phyloP scores from a whole-genome alignment of 2,797 vertebrate genomes.

The Eospalax fontanierii region DNA sequence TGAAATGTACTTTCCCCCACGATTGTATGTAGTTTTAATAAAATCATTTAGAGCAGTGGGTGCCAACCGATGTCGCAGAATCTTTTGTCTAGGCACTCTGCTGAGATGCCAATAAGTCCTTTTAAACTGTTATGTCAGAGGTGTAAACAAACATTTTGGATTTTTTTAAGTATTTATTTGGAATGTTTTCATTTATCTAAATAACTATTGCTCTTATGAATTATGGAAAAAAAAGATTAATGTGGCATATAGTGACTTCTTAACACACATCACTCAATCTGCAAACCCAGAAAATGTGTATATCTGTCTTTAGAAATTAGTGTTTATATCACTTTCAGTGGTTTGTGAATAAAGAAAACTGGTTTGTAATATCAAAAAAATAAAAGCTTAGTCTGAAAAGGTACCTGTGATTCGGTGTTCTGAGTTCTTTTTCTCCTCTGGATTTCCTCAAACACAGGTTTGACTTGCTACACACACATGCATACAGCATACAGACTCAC shows the following conservation, averaged over 20 bases:
- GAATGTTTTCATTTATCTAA: slow-evolving; percentile 94
- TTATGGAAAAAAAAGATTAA: slow-evolving; percentile 90
- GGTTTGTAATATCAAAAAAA: slow-evolving; percentile 95
- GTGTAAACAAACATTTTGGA: slow-evolving; percentile 91
- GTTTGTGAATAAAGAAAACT: slow-evolving; percentile 94
- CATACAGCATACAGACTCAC: not conserved
- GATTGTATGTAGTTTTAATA: slow-evolving; percentile 88
- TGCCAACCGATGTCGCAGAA: slow-evolving; percentile 86
- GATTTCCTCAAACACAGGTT: not conserved
- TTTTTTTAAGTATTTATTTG: slow-evolving; percentile 92
- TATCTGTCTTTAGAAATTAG: slow-evolving; percentile 95
- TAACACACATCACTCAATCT: slow-evolving; percentile 90
- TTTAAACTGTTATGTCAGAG: slow-evolving; percentile 92
- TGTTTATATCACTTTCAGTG: slow-evolving; percentile 94
- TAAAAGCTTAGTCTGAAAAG: slow-evolving; percentile 94
- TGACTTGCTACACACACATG: rapidly evolving
- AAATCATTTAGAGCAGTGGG: slow-evolving; percentile 87
- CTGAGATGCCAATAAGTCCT: slow-evolving; percentile 89
- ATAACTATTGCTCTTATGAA: slow-evolving; percentile 93
- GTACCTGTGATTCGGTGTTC: slow-evolving; percentile 84
- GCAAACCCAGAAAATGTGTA: slow-evolving; percentile 93
- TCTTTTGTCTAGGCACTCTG: slow-evolving; percentile 89
- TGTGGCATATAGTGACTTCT: slow-evolving; percentile 93
- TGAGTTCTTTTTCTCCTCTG: slow-evolving; percentile 80
- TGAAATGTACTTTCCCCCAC: slow-evolving; percentile 87